Evolutionary conservation across 2,888 invertebrate species (phyloP).

Genomic region (Diadegma fenestrale): DNA sequence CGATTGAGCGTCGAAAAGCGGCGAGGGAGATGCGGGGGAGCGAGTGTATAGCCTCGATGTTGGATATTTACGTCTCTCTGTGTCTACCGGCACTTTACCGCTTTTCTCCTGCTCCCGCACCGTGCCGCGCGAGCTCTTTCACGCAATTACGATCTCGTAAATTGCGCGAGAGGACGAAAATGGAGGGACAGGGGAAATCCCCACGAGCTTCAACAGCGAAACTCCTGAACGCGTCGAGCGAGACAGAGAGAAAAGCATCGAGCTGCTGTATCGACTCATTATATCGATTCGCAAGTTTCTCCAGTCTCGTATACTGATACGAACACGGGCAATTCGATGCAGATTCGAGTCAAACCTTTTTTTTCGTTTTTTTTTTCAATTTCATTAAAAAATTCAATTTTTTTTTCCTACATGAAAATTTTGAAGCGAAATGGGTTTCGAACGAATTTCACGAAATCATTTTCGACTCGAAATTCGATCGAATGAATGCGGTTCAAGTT

Average conservation of each 20-base stretch:
- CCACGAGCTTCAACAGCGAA: conserved; percentile 31
- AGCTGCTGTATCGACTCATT: conserved; percentile 66
- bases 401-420: background rate
- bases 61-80: conserved; percentile 69
- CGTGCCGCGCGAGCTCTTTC: conserved; percentile 74
- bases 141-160: conserved; percentile 78
- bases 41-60: conserved; percentile 58
- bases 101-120: conserved; percentile 61
- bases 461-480: background rate
- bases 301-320: conserved; percentile 7
- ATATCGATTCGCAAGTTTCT: conserved; percentile 61
- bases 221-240: background rate
- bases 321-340: conserved; percentile 20
- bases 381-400: background rate
- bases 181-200: conserved; percentile 36
- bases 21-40: conserved; percentile 25
- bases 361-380: background rate
- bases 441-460: background rate
- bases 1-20: conserved; percentile 44
- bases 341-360: background rate
- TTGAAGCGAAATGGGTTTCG: background rate
- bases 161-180: conserved; percentile 73
- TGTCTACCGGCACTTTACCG: conserved; percentile 68
- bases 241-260: conserved; percentile 39
- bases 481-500: background rate